Evolutionary conservation across 2,888 invertebrate species (phyloP).

Genomic region (Brachyptera putata): DNA sequence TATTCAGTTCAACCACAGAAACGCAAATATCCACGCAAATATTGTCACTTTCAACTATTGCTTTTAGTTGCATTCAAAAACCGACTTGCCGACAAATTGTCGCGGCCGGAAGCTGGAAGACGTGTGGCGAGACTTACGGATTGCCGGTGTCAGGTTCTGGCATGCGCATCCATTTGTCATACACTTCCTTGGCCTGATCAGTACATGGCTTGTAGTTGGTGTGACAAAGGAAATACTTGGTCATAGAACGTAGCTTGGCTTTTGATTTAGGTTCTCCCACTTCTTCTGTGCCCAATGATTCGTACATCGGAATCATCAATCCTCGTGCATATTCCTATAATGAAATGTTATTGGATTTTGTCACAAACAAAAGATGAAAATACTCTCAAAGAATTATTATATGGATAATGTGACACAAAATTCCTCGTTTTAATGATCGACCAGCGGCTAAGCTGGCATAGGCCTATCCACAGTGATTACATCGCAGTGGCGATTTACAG

Average conservation of each 20-base stretch:
- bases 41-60: no score
- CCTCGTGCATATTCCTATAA: slow-evolving; percentile 63
- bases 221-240: slow-evolving; percentile 68
- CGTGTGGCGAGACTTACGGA: slow-evolving; percentile 75
- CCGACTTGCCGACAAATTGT: no score
- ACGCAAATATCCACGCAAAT: no score
- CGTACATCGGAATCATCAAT: slow-evolving; percentile 66
- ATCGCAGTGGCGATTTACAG: no score
- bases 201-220: slow-evolving; percentile 76
- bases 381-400: neutral
- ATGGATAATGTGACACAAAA: no score
- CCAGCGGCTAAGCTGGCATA: no score
- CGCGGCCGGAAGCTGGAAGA: no score
- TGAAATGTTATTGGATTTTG: slow-evolving; percentile 19
- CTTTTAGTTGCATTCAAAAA: no score
- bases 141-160: slow-evolving; percentile 72
- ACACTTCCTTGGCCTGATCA: slow-evolving; percentile 67
- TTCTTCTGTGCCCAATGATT: slow-evolving; percentile 56
- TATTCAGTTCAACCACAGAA: no score
- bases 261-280: slow-evolving; percentile 61
- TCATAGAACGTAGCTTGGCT: slow-evolving; percentile 61
- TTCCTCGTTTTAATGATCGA: neutral
- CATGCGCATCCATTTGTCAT: slow-evolving; percentile 68
- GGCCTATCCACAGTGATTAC: no score
- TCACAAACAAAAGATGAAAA: slow-evolving; percentile 20